Evolutionary conservation across 2,888 invertebrate species (phyloP).

Genomic region (Scaptomyza reducta): DNA sequence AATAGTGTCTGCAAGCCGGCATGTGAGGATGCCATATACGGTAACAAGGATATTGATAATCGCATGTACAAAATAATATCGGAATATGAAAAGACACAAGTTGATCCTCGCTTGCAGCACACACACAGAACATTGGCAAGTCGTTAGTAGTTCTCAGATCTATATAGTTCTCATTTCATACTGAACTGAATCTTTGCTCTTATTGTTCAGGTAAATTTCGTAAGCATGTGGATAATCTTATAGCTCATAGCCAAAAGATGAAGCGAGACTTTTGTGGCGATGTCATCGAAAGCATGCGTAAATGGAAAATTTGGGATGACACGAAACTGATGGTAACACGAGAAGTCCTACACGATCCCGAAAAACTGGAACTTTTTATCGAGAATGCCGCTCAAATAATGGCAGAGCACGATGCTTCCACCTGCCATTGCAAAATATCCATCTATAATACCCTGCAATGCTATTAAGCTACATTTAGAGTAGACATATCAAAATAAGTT

Average conservation of each 20-base stretch:
- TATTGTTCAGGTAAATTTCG: slow-evolving; percentile 26
- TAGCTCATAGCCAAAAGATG: not conserved
- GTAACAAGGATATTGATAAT: slow-evolving; percentile 45
- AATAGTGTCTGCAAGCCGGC: slow-evolving; percentile 32
- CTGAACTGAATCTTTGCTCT: too few relatives aligned
- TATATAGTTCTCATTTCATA: not conserved
- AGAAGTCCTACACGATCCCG: slow-evolving; percentile 51
- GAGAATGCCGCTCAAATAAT: slow-evolving; percentile 6
- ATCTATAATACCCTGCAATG: slow-evolving; percentile 1
- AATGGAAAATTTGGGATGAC: slow-evolving; percentile 70
- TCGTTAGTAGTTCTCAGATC: slow-evolving; percentile 31
- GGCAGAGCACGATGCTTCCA: not conserved
- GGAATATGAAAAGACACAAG: slow-evolving; percentile 50
- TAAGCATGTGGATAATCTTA: not conserved
- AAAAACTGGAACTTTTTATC: slow-evolving; percentile 58
- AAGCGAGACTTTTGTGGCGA: slow-evolving; percentile 59
- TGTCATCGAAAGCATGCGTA: slow-evolving; percentile 73
- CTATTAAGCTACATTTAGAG: not conserved
- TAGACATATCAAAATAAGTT: not conserved
- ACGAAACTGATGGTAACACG: slow-evolving; percentile 36
- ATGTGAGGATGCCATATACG: slow-evolving; percentile 12
- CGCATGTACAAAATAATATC: slow-evolving; percentile 61
- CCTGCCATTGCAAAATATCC: slow-evolving; percentile 31
- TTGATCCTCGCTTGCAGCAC: not conserved
- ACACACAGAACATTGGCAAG: not conserved